phyloP scores from a whole-genome alignment of 92 coral and sea anemone species.

The Porites lobata region DNA sequence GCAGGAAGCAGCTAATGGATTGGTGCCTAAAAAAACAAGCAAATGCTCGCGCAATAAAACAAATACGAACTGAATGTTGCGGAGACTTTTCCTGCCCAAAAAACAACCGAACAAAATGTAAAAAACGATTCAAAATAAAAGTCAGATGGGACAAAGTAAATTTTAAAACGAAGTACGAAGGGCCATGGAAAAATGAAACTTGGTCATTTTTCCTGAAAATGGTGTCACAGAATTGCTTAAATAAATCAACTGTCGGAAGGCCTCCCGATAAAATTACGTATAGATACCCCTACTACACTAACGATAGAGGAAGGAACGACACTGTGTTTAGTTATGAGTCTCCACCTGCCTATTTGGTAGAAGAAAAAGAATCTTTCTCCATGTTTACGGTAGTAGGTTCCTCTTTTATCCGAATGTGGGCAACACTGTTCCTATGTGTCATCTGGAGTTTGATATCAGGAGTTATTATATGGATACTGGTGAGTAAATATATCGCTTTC shows the following conservation, averaged over 20 bases:
- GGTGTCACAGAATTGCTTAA: not conserved
- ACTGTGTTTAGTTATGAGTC: not conserved
- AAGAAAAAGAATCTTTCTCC: not conserved
- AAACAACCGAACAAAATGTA: not conserved
- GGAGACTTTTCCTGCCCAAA: not conserved
- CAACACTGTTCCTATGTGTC: not conserved
- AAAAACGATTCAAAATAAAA: not conserved
- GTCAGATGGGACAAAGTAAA: not conserved
- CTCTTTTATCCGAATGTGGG: constrained; percentile 8
- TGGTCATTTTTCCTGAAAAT: constrained; percentile 14
- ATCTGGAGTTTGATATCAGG: constrained; percentile 47
- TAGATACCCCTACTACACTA: not conserved
- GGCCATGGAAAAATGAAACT: not conserved
- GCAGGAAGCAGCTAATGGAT: not conserved
- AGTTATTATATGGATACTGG: constrained; percentile 66
- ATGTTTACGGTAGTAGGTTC: not conserved
- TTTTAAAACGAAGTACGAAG: not conserved
- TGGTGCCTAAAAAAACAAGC: not conserved
- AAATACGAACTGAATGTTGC: not conserved
- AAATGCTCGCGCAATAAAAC: not conserved
- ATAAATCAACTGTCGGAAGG: not conserved
- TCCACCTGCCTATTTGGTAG: constrained; percentile 2
- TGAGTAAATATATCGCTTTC: not conserved
- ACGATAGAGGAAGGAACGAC: too few relatives aligned
- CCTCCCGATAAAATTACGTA: not conserved